A percentile compares a stretch with the other conserved stretches of the same genome.
Evolutionary conservation across 2,797 vertebrate genomes (phyloP).

Genomic region (Macropodus opercularis): DNA sequence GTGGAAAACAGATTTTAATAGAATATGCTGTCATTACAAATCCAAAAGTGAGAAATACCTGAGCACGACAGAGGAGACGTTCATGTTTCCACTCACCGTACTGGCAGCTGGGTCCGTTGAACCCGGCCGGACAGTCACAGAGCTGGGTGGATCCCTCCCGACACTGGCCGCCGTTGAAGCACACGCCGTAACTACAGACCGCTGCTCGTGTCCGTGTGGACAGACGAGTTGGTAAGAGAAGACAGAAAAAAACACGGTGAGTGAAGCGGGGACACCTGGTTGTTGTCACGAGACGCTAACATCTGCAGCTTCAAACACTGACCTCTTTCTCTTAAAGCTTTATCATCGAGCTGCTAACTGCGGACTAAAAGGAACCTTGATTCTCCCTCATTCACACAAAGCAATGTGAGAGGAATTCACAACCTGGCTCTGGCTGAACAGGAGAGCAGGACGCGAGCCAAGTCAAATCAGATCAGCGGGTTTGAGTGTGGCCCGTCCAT

Average conservation of each 20-base stretch:
- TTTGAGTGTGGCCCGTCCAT: constrained; percentile 42
- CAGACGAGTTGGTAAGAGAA: constrained; percentile 26
- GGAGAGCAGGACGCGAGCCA: constrained; percentile 22
- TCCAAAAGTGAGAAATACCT: too few relatives aligned
- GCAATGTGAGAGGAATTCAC: constrained; percentile 47
- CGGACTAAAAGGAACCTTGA: constrained; percentile 43
- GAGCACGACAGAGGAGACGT: too few relatives aligned
- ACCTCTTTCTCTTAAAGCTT: constrained; percentile 57
- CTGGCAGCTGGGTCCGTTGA: constrained; percentile 89
- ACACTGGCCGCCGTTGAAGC: constrained; percentile 87
- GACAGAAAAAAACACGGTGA: constrained; percentile 34
- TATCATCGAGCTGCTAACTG: constrained; percentile 53
- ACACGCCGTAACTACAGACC: constrained; percentile 78
- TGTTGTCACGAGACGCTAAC: constrained; percentile 46
- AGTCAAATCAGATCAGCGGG: constrained; percentile 15
- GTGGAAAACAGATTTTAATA: too few relatives aligned
- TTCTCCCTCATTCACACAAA: constrained; percentile 55
- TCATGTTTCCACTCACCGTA: constrained; percentile 80
- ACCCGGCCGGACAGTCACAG: constrained; percentile 86
- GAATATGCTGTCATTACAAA: too few relatives aligned
- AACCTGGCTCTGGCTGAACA: constrained; percentile 31
- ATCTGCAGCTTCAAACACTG: constrained; percentile 50
- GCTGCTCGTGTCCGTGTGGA: constrained; percentile 71
- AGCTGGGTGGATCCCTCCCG: constrained; percentile 77
- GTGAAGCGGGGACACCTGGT: constrained; percentile 57